Conservation (phyloP, 2,888 invertebrate species). For the Meiosimyza platycephala region DNA sequence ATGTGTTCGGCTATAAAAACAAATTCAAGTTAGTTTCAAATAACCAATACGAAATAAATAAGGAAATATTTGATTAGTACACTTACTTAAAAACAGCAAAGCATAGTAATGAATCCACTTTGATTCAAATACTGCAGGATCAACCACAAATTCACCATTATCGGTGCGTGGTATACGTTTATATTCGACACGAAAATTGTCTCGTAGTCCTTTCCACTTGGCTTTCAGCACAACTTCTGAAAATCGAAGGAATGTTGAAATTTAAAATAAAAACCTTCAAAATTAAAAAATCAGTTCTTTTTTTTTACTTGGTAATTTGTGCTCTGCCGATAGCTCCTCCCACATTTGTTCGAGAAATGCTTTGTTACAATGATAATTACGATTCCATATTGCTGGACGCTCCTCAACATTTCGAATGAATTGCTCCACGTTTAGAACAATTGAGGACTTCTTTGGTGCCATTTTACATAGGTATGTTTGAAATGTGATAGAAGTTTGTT, state of each 20-base stretch:
- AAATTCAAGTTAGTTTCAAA: not conserved
- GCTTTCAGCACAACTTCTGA: slow-evolving; percentile 66
- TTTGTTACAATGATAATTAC: slow-evolving; percentile 67
- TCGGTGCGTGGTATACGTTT: slow-evolving; percentile 66
- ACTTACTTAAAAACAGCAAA: slow-evolving; percentile 64
- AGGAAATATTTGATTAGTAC: not conserved
- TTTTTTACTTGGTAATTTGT: slow-evolving; percentile 65
- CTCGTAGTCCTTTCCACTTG: slow-evolving; percentile 67
- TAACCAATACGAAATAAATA: not conserved
- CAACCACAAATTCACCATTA: slow-evolving; percentile 63
- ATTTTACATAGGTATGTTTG: slow-evolving; percentile 43
- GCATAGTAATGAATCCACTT: slow-evolving; percentile 67
- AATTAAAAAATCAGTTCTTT: not conserved
- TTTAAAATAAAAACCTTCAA: not conserved
- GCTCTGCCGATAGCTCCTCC: slow-evolving; percentile 64
- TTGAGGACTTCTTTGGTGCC: slow-evolving; percentile 65
- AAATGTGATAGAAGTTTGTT: too few species aligned
- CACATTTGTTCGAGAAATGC: slow-evolving; percentile 67
- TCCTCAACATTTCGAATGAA: slow-evolving; percentile 66
- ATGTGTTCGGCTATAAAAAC: slow-evolving; percentile 62
- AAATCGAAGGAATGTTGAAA: slow-evolving; percentile 15
- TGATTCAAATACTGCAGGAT: slow-evolving; percentile 65
- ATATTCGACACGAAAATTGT: slow-evolving; percentile 67
- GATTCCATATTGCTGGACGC: slow-evolving; percentile 67
- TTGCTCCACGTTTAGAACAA: slow-evolving; percentile 66